phyloP scores from a whole-genome alignment of 2,888 invertebrate species.

The Peribatodes rhomboidaria region DNA sequence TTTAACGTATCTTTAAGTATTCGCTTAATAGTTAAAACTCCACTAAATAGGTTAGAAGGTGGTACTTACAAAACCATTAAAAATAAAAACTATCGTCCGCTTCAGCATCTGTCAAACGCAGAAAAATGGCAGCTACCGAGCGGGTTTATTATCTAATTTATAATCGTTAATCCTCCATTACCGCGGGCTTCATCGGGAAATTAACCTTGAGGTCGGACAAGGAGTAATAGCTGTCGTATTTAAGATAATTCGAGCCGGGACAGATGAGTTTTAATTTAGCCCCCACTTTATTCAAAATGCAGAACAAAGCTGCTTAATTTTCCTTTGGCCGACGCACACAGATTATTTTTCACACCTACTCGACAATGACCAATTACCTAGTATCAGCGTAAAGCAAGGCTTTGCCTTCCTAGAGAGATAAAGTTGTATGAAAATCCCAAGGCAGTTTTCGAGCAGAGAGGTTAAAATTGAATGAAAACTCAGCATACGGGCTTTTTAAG shows the following conservation, averaged over 20 bases:
- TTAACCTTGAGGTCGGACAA: constrained; percentile 33
- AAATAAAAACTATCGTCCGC: constrained; percentile 2
- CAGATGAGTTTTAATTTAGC: constrained; percentile 5
- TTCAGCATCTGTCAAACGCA: constrained; percentile 29
- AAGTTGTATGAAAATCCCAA: too few relatives aligned
- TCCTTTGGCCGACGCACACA: neutral
- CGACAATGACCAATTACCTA: too few relatives aligned
- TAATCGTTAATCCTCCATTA: constrained; percentile 37
- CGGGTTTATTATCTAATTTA: constrained; percentile 30
- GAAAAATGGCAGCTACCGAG: constrained; percentile 20
- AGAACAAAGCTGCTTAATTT: neutral
- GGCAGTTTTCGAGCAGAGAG: too few relatives aligned
- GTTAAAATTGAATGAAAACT: too few relatives aligned
- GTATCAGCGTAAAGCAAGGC: too few relatives aligned
- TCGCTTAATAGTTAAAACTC: too few relatives aligned
- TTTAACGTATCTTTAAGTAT: too few relatives aligned
- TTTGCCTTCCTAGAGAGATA: too few relatives aligned
- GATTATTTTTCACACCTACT: neutral
- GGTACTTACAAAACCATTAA: neutral
- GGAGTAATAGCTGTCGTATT: constrained; percentile 37
- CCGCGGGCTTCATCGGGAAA: constrained; percentile 28
- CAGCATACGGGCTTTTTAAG: too few relatives aligned
- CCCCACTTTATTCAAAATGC: neutral
- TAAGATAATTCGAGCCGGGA: constrained; percentile 16
- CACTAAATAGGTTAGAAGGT: too few relatives aligned